Evolutionary conservation across 2,797 vertebrate species (phyloP).

Genomic region (Chloroceryle inda): DNA sequence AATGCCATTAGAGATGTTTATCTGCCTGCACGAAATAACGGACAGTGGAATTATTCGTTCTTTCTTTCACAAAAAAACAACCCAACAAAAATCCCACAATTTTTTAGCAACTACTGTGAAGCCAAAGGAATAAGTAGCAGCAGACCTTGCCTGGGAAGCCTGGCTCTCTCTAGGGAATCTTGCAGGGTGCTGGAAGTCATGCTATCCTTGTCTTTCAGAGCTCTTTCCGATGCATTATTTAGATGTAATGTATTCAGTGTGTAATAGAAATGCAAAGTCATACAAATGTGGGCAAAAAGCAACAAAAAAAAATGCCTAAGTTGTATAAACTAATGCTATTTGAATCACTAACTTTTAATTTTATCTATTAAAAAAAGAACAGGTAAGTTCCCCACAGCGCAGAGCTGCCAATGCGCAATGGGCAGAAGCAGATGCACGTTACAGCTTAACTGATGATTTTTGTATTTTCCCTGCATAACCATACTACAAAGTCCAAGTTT

Average conservation of each 20-base stretch:
- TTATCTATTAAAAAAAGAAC: not conserved
- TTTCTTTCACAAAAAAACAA: not conserved
- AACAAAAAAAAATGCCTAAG: not conserved
- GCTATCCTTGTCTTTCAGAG: not conserved
- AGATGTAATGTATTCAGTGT: not conserved
- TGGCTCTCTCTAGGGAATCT: not conserved
- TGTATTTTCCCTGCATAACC: not conserved
- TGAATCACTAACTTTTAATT: not conserved
- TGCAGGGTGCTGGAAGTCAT: not conserved
- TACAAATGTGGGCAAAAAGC: rapidly evolving
- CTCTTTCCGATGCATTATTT: not conserved
- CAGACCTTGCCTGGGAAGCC: not conserved
- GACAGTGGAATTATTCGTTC: not conserved
- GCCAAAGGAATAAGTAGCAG: not conserved
- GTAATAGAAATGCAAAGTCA: not conserved
- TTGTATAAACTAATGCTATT: not conserved
- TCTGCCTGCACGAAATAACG: not conserved
- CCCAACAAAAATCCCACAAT: not conserved
- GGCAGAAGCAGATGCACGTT: not conserved
- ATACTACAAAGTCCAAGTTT: not conserved
- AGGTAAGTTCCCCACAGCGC: not conserved
- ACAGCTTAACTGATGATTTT: not conserved
- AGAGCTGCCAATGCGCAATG: not conserved
- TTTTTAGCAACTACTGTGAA: not conserved
- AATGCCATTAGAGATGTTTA: not conserved